Evolutionary conservation across 2,888 invertebrate genomes (phyloP), one percentile per base, ranked within the genome.

Genomic region (Epirrita christyi): DNA sequence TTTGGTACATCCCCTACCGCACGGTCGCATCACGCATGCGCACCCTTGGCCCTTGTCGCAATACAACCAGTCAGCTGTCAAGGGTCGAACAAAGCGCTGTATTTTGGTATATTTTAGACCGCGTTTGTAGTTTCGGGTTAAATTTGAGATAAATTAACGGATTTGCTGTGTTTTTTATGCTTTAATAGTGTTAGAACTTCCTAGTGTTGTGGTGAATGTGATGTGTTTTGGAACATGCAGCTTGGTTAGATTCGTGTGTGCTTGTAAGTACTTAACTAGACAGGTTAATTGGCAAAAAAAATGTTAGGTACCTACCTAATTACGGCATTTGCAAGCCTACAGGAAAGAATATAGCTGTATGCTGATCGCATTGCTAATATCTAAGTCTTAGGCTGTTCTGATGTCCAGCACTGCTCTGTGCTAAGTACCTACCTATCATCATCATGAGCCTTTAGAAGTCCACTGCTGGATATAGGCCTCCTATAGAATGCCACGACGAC

Each of bases 11-110:
- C 45, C 44, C n/a, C 54, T 59, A 64, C 65, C 71, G 62, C 53
- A 44, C 58, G 47, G 48, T 55, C 56, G 55, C 56, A 64, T 41
- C 44, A 68, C 85, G 85, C 85, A 81, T 79, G 85, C 85, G 85
- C 71, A 65, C 21, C 13, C 37, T 8, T 58, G 53, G 64, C 37
- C 28, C 48, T 41, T 65, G 64, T 63, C 55, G 55, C 54, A 55
- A 11, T 46, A 42, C 46, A 2, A 34, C 44, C 80, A 86, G 85
- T 86, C 83, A 85, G 85, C 86, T 86, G 86, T 80, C 85, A 78
- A 43, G 28, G 64, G 52, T 62, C 60, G 46, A 45, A 43, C 51
- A 42, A 29, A 46, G 27, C 59, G 11, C 38, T 32, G 43, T 28
- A 29, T 60, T 55, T 55, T 34, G 61, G 64, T 57, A 43, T 51